These are phyloP conservation scores for Pachycephala philippinensis DNA, from an alignment of 2,113 vertebrate species.

Conservation along the genomic window DNA sequence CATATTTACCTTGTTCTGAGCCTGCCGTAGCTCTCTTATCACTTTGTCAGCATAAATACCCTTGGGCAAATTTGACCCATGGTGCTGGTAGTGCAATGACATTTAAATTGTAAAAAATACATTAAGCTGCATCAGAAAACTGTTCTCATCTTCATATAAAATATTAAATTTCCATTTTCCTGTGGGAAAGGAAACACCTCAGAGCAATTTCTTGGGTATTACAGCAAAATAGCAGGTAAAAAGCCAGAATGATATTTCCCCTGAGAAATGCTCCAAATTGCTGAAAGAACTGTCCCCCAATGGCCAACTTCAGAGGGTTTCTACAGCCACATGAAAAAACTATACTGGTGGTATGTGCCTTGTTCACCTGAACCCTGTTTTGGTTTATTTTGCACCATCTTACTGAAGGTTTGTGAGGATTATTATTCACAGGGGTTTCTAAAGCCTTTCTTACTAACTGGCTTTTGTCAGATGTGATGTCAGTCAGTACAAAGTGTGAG, in stretches of 20 bases:
- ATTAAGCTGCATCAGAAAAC: background rate
- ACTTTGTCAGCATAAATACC: background rate
- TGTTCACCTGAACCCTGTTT: background rate
- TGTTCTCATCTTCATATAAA: background rate
- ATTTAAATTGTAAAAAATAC: background rate
- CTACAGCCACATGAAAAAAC: background rate
- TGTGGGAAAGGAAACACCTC: background rate
- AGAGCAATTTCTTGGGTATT: background rate
- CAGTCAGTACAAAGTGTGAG: background rate
- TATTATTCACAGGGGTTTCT: background rate
- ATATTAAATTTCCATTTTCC: slow-evolving; percentile 12
- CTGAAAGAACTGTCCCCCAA: background rate
- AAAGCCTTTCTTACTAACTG: background rate
- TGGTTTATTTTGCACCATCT: background rate
- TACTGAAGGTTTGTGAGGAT: background rate
- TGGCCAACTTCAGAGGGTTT: background rate
- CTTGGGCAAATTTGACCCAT: background rate
- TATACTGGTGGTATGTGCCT: background rate
- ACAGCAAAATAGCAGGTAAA: background rate
- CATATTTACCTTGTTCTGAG: background rate
- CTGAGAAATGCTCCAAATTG: background rate
- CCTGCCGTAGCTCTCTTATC: background rate
- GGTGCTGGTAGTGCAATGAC: background rate
- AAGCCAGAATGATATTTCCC: background rate
- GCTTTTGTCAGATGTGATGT: background rate